Evolutionary conservation across 92 coral and sea anemone species (phyloP), one percentile per base, ranked within the genome.

Genomic region (Pocillopora meandrina): DNA sequence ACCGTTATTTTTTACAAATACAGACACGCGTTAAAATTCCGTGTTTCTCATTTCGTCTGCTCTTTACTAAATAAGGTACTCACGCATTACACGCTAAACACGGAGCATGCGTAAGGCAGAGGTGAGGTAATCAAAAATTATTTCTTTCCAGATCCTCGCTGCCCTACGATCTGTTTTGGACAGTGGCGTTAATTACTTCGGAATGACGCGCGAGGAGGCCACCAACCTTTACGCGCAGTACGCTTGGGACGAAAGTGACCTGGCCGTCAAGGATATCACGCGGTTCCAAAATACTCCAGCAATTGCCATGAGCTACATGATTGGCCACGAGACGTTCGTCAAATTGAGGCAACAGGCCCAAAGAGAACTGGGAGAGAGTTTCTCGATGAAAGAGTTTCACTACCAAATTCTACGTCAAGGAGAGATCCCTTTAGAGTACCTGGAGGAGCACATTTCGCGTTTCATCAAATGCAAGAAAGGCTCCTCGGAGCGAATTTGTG

Each of bases 211-310:
- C 64, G 66, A 74, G 15, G 86, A 79, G 62, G 99, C 99, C 23
- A 69, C 74, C 56, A 20, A 85, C 35, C 93, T 92, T 26, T 92
- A 84, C 60, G 90, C 86, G 16, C 72, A 91, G 65, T 90, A 96
- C 83, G 97, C 97, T 6, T 92, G 98, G 99, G 99, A 96, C 67
- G 86, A 61, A 1, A 86, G 93, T 61, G 98, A 96, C 92, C 90
- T 91, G 65, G 94, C 92, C 71, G 19, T 81, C 21, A 91, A 91
- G 61, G 94, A 91, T 62, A 85, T 91, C 84, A 91, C 94, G 61
- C 89, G 94, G 68, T 91, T 84, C 86, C 94, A 91, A 75, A 91
- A 90, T 82, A 20, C 88, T 49, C 87, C 80, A 18, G 92, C 87
- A 10, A 76, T 56, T 17, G 83, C 84, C 9, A 77, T 81, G 8